These are phyloP conservation scores for Heliconius charithonia DNA, from an alignment of 2,888 invertebrate genomes.

Conservation along the genomic window DNA sequence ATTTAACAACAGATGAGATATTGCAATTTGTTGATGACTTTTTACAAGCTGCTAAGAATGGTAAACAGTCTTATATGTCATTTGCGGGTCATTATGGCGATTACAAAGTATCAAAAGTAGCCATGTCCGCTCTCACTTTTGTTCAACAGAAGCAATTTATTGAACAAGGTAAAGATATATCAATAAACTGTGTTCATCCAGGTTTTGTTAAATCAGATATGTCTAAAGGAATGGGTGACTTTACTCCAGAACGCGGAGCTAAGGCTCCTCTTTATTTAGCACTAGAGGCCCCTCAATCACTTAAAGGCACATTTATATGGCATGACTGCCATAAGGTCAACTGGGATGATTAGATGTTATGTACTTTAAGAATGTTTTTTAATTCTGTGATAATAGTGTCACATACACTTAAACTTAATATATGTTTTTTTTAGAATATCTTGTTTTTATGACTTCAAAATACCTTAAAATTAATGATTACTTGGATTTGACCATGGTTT, in stretches of 20 bases:
- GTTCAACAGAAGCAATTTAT: conserved; percentile 75
- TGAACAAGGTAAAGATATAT: conserved; percentile 79
- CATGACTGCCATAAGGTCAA: conserved; percentile 80
- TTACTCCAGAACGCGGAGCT: conserved; percentile 75
- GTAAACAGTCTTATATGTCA: conserved; percentile 69
- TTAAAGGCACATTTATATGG: conserved; percentile 79
- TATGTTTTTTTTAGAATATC: conserved; percentile 62
- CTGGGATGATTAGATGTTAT: conserved; percentile 76
- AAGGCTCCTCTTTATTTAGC: conserved; percentile 74
- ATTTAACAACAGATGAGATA: conserved; percentile 80
- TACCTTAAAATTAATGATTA: conserved; percentile 15
- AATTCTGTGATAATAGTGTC: conserved; percentile 80
- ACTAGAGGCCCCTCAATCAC: conserved; percentile 74
- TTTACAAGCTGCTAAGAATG: conserved; percentile 80
- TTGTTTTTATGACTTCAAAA: conserved; percentile 36
- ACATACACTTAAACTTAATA: conserved; percentile 77
- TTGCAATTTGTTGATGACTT: conserved; percentile 83
- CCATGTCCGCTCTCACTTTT: conserved; percentile 77
- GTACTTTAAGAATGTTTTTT: conserved; percentile 66
- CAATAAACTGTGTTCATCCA: conserved; percentile 79
- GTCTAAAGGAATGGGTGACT: conserved; percentile 80
- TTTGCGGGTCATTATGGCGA: conserved; percentile 79
- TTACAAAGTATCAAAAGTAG: conserved; percentile 81
- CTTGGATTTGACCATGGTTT: neutral
- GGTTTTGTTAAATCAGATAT: conserved; percentile 80